Percentiles rank a stretch among this genome's conserved stretches.
Evolutionary conservation across 2,888 invertebrate genomes (phyloP).

Genomic region (Platycheirus rosarum): DNA sequence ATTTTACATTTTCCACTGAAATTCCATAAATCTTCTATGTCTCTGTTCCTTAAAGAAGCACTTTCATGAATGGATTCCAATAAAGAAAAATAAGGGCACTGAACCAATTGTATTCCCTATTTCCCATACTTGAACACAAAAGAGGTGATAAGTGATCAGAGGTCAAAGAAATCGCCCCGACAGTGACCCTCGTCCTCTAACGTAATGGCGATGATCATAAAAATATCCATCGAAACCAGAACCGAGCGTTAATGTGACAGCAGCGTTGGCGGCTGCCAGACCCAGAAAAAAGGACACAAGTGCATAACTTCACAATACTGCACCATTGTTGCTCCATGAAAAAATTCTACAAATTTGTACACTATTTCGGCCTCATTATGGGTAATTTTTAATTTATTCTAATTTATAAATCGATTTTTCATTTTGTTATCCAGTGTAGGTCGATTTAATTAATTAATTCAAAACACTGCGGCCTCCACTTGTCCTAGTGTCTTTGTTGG

Average conservation of each 20-base stretch:
- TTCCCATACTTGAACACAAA: slow-evolving; percentile 58
- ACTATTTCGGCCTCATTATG: slow-evolving; percentile 44
- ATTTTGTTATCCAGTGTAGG: slow-evolving; percentile 46
- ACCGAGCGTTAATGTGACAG: slow-evolving; percentile 26
- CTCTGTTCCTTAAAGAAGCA: slow-evolving; percentile 1
- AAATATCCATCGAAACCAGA: slow-evolving; percentile 59
- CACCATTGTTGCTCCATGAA: neutral
- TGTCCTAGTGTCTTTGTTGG: neutral
- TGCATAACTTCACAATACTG: neutral
- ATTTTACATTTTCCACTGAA: slow-evolving; percentile 43
- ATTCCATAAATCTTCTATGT: slow-evolving; percentile 43
- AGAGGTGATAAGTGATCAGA: slow-evolving; percentile 72
- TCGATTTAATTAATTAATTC: slow-evolving; percentile 50
- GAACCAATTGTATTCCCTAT: slow-evolving; percentile 12
- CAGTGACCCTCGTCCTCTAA: slow-evolving; percentile 35
- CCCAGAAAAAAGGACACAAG: slow-evolving; percentile 28
- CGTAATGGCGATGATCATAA: slow-evolving; percentile 48
- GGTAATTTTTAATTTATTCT: slow-evolving; percentile 64
- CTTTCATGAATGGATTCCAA: slow-evolving; percentile 6
- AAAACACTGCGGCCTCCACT: slow-evolving; percentile 51
- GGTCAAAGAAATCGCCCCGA: slow-evolving; percentile 68
- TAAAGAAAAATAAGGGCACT: slow-evolving; percentile 36
- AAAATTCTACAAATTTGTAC: slow-evolving; percentile 44
- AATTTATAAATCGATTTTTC: slow-evolving; percentile 64
- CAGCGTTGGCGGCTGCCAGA: neutral